Conservation (phyloP, 2,797 vertebrate species). For the Galaxias olidus region DNA sequence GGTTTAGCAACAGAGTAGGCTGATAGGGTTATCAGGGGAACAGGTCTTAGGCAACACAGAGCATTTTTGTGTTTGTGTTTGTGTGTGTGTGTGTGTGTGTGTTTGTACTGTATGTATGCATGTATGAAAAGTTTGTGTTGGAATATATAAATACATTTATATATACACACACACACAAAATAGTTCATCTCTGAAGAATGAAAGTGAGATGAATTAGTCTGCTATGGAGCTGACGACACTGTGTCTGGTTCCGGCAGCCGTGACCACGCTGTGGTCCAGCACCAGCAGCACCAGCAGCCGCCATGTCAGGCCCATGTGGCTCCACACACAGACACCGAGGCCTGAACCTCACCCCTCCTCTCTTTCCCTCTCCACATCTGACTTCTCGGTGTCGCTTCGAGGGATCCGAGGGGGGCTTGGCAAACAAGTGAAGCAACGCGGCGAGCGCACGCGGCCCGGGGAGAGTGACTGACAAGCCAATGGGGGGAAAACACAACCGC, state of each 20-base stretch:
- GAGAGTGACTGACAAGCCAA: neutral
- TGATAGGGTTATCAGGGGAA: neutral
- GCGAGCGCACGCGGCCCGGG: neutral
- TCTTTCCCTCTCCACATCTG: neutral
- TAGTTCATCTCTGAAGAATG: neutral
- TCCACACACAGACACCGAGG: neutral
- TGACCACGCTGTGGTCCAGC: neutral
- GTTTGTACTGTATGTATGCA: neutral
- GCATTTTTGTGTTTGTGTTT: neutral
- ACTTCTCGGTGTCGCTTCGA: neutral
- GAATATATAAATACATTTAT: too few relatives aligned
- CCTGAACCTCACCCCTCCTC: neutral
- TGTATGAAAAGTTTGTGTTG: neutral
- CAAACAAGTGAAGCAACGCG: neutral
- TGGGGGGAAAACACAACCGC: too few relatives aligned
- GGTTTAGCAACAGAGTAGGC: neutral
- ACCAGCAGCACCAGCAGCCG: too few relatives aligned
- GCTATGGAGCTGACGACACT: neutral
- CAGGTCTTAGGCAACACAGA: neutral
- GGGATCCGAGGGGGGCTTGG: neutral
- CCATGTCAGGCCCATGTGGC: neutral
- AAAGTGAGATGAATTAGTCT: neutral
- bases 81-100: neutral
- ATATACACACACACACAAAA: neutral
- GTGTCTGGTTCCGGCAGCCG: constrained; percentile 4